Conservation (phyloP, 92 coral and sea anemone species). For the Diadumene lineata region DNA sequence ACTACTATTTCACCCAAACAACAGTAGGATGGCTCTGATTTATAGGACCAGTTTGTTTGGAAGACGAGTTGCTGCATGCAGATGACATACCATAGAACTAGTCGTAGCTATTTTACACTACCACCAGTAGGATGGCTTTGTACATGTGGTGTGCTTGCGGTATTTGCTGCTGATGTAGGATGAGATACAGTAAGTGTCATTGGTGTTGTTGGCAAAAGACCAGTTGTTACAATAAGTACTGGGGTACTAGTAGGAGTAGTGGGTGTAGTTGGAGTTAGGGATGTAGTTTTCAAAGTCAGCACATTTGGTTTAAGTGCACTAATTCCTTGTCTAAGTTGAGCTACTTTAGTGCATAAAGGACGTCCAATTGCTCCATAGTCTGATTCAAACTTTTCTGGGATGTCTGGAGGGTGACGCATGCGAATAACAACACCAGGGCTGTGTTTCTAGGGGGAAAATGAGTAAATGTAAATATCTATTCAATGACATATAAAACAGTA, state of each 20-base stretch:
- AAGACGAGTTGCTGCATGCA: too few relatives aligned
- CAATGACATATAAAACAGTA: too few relatives aligned
- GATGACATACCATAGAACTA: too few relatives aligned
- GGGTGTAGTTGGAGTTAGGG: slow-evolving; percentile 73
- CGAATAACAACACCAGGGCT: slow-evolving; percentile 88
- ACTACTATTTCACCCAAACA: too few relatives aligned
- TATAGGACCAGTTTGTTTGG: too few relatives aligned
- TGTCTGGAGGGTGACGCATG: slow-evolving; percentile 83
- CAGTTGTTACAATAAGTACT: slow-evolving; percentile 44
- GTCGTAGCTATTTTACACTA: neutral
- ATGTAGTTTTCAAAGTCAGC: slow-evolving; percentile 52
- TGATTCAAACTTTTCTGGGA: slow-evolving; percentile 77
- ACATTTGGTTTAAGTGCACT: slow-evolving; percentile 77
- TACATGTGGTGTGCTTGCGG: neutral
- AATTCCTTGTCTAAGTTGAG: slow-evolving; percentile 81
- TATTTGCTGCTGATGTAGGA: slow-evolving; percentile 13
- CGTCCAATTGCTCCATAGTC: slow-evolving; percentile 87
- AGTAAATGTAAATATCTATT: neutral
- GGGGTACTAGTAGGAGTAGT: slow-evolving; percentile 67
- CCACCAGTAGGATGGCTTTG: neutral
- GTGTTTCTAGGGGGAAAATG: slow-evolving; percentile 70
- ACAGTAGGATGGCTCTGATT: too few relatives aligned
- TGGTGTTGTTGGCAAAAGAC: slow-evolving; percentile 72
- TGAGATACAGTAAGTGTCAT: slow-evolving; percentile 49
- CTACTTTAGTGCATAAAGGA: slow-evolving; percentile 72